Evolutionary conservation across 2,113 vertebrate genomes (phyloP).

Genomic region (Cebidichthys violaceus): DNA sequence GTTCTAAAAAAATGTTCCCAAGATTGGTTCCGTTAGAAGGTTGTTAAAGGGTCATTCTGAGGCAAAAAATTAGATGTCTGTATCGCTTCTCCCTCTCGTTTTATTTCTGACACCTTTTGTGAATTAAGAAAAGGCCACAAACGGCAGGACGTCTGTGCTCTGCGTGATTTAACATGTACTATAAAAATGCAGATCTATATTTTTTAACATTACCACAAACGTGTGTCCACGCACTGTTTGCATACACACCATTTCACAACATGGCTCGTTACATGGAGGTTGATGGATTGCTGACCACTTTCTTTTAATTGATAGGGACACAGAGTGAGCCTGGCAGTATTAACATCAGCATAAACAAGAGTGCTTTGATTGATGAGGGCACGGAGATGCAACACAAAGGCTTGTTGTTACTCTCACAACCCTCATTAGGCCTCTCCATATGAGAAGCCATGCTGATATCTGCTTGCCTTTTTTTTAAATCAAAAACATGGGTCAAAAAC

Average conservation of each 20-base stretch:
- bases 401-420: constrained; percentile 27
- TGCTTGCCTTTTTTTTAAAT: constrained; percentile 8
- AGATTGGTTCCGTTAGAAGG: constrained; percentile 57
- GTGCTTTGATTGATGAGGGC: constrained; percentile 73
- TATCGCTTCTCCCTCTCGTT: constrained; percentile 29
- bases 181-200: not conserved
- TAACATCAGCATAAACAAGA: constrained; percentile 67
- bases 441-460: constrained; percentile 7
- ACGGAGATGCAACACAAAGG: constrained; percentile 40
- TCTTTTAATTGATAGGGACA: constrained; percentile 75
- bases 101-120: constrained; percentile 6
- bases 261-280: constrained; percentile 44
- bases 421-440: constrained; percentile 32
- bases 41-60: constrained; percentile 54
- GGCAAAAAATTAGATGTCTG: constrained; percentile 16
- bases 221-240: not conserved
- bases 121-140: not conserved
- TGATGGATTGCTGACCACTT: constrained; percentile 75
- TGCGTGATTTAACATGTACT: not conserved
- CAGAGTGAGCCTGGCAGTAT: constrained; percentile 58
- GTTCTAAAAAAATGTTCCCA: constrained; percentile 39
- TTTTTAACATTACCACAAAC: not conserved
- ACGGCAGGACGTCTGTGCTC: not conserved
- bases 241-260: constrained; percentile 15
- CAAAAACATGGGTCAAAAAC: constrained; percentile 20